Base-by-base conservation (phyloP, 2,888 invertebrate species). In the Tachina grossa region DNA sequence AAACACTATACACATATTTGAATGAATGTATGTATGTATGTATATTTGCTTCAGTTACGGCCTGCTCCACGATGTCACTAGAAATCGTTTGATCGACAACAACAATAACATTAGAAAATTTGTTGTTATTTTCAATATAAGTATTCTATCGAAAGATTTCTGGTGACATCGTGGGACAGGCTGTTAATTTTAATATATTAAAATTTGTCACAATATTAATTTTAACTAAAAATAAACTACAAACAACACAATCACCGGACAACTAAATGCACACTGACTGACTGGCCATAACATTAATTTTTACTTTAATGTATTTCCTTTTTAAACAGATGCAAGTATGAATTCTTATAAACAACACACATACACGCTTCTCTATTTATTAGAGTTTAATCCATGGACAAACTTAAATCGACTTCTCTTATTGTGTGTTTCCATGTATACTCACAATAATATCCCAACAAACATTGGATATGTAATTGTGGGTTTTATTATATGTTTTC, bases 211-310 rank as follows among this genome's bases (percentile, higher is more conserved):
- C 19, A 14, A 31, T 3, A 31, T 31, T 31, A 16, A 39, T 61
- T 16, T 61, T 6, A 41, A 39, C 1, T 16, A 10, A 43, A 16
- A 19, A 61, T 43, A 43, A 1, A 16, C n/a, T 43, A 10, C 9
- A 66, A 16, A 77, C 74, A 76, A 69, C 65, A 74, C 68, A 51
- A 72, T n/a, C 72, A 72, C 66, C 79, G 55, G 75, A 68, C 76
- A 80, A 61, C 77, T 22, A 80, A 78, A 69, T 71, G 53, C 74
- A 82, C 66, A 82, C 80, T 76, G 71, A 82, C 80, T 76, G 71
- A 43, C 39, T 61, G 41, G 69, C 65, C 59, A 75, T 49, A 80
- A 31, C 66, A 77, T 47, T 55, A 41, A 47, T 69, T 51, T 66
- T 10, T n/a, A n/a, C n/a, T 55, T 81, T 47, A 5, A 53, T 55